Conservation (phyloP, 2,888 invertebrate genomes). For the Laothoe populi region DNA sequence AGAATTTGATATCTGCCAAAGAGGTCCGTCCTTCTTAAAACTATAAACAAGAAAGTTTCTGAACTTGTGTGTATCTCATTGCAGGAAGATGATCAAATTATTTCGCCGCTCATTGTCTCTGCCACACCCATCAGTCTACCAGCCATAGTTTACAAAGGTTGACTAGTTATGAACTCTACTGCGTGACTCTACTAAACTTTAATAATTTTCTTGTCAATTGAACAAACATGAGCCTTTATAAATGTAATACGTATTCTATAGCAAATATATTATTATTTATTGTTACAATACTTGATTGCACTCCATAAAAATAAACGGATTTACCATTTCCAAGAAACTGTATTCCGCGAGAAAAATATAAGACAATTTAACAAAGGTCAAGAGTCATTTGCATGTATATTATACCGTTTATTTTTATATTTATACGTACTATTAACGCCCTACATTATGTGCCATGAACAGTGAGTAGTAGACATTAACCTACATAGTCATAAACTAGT, state of each 20-base stretch:
- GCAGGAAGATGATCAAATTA: neutral
- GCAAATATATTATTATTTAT: neutral
- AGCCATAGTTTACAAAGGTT: slow-evolving; percentile 1
- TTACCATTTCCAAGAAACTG: neutral
- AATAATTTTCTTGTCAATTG: neutral
- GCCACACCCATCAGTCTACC: slow-evolving; percentile 2
- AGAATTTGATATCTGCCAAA: too few species aligned
- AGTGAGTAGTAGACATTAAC: slow-evolving; percentile 51
- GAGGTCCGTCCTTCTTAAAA: too few species aligned
- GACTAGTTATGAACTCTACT: neutral
- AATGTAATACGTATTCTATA: neutral
- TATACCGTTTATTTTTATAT: slow-evolving; percentile 18
- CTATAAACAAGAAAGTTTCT: too few species aligned
- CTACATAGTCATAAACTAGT: slow-evolving; percentile 48
- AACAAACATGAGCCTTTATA: neutral
- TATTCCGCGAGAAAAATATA: neutral
- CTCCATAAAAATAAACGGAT: neutral
- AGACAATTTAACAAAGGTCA: slow-evolving; percentile 16
- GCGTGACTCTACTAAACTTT: neutral
- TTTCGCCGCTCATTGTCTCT: neutral
- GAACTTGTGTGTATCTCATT: too few species aligned
- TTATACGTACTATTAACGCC: slow-evolving; percentile 32
- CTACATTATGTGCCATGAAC: slow-evolving; percentile 31
- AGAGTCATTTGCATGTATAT: slow-evolving; percentile 2
- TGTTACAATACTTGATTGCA: neutral